phyloP scores from a whole-genome alignment of 2,797 vertebrate species.

The Cossypha dichroa region DNA sequence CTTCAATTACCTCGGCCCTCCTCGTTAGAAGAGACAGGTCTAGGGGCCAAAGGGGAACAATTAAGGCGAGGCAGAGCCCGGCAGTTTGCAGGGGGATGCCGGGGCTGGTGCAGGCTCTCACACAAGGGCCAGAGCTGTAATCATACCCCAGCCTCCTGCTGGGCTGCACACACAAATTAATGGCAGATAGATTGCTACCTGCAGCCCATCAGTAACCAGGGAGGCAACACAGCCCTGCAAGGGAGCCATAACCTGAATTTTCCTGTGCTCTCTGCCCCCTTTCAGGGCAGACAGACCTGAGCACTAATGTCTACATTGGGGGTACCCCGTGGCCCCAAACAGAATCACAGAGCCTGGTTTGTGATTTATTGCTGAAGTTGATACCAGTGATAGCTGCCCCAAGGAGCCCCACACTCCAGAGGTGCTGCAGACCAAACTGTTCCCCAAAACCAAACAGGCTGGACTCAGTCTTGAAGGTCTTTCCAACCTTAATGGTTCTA shows the following conservation, averaged over 20 bases:
- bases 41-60: constrained; percentile 67
- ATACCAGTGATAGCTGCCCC: fast-evolving
- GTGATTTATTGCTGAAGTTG: not conserved
- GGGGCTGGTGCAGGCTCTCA: not conserved
- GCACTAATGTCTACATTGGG: not conserved
- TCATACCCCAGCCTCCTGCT: constrained; percentile 30
- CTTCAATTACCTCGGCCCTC: constrained; percentile 65
- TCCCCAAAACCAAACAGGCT: not conserved
- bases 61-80: constrained; percentile 58
- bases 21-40: constrained; percentile 66
- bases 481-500: not conserved
- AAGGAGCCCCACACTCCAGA: fast-evolving
- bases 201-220: constrained; percentile 1
- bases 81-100: constrained; percentile 36
- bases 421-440: not conserved
- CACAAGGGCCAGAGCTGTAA: constrained; percentile 10
- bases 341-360: not conserved
- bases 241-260: constrained; percentile 2
- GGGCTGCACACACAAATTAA: constrained; percentile 38
- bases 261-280: not conserved
- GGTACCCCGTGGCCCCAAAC: not conserved
- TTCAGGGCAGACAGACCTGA: not conserved
- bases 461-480: not conserved
- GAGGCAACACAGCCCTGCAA: not conserved
- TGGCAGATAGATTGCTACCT: constrained; percentile 34